Evolutionary conservation across 2,797 vertebrate species (phyloP).

Genomic region (Mus spretus): DNA sequence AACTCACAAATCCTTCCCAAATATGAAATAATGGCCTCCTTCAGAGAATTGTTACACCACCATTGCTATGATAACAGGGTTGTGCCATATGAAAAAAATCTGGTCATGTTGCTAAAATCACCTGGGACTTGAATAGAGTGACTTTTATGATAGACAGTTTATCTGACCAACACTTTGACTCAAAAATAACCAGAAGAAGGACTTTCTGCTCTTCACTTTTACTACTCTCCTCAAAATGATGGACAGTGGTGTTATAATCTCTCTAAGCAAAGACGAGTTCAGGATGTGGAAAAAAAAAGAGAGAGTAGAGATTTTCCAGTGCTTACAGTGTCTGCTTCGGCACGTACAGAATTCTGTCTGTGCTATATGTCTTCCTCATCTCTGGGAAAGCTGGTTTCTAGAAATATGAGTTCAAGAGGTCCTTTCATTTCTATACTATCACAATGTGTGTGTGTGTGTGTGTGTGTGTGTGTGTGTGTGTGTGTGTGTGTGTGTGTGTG

Average conservation of each 20-base stretch:
- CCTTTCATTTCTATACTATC: background rate
- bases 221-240: slow-evolving; percentile 50
- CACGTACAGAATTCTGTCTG: background rate
- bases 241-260: slow-evolving; percentile 15
- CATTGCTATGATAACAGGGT: background rate
- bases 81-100: background rate
- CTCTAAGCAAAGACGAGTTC: background rate
- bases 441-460: background rate
- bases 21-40: background rate
- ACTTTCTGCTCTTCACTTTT: slow-evolving; percentile 28
- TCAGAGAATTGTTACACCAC: background rate
- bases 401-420: background rate
- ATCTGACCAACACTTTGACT: slow-evolving; percentile 58
- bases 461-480: background rate
- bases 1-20: slow-evolving; percentile 20
- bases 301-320: background rate
- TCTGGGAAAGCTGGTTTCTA: background rate
- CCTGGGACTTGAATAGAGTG: slow-evolving; percentile 19
- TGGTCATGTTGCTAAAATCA: slow-evolving; percentile 6
- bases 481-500: background rate
- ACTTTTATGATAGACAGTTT: slow-evolving; percentile 67
- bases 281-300: slow-evolving; percentile 10
- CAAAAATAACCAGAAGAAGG: slow-evolving; percentile 60
- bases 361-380: background rate
- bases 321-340: background rate